Conservation (phyloP, 2,888 invertebrate species). For the Anoplius nigerrimus region DNA sequence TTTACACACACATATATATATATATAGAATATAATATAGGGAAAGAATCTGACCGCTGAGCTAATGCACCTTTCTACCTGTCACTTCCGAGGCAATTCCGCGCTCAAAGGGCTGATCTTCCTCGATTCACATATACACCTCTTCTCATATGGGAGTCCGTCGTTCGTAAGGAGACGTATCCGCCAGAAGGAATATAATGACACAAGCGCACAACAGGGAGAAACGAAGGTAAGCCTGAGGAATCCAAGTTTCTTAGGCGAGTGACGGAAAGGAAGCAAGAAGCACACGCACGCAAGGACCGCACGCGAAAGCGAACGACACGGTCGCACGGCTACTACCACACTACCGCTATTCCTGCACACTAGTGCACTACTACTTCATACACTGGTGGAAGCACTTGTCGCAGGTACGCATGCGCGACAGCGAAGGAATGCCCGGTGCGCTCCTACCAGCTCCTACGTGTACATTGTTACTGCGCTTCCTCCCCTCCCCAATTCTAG, state of each 20-base stretch:
- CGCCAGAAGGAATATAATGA: not conserved
- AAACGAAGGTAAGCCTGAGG: constrained; percentile 1
- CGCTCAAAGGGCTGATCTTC: no score
- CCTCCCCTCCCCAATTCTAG: no score
- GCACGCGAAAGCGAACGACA: constrained; percentile 55
- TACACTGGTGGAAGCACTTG: constrained; percentile 31
- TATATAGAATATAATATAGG: no score
- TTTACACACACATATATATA: no score
- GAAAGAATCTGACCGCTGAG: constrained; percentile 24
- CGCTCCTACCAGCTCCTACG: constrained; percentile 26
- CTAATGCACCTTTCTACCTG: constrained; percentile 41
- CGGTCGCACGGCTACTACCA: constrained; percentile 34
- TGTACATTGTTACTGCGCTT: constrained; percentile 16
- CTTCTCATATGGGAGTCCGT: no score
- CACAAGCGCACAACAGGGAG: constrained; percentile 2
- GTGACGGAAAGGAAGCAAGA: not conserved
- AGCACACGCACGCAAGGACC: constrained; percentile 19
- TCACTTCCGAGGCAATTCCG: constrained; percentile 14
- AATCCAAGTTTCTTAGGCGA: not conserved
- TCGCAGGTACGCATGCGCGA: constrained; percentile 52
- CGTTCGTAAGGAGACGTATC: no score
- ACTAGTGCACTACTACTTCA: no score
- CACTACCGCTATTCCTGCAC: no score
- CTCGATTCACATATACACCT: no score
- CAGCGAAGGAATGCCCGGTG: constrained; percentile 30